Percentiles rank a stretch among this genome's conserved stretches.
phyloP scores from a whole-genome alignment of 2,888 invertebrate species.

The Calameuta filiformis region DNA sequence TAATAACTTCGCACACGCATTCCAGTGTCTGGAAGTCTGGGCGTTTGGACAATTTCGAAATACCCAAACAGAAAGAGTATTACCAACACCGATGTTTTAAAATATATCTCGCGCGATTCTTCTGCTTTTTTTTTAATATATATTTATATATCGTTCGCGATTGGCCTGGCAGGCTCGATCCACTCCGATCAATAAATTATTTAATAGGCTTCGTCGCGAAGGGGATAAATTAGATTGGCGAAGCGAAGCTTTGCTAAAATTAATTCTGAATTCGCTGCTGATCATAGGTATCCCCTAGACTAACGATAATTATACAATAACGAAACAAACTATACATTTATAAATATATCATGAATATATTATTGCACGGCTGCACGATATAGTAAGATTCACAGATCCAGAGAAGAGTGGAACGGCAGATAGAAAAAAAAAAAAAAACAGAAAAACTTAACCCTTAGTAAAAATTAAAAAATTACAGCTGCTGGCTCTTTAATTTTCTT shows the following conservation, averaged over 20 bases:
- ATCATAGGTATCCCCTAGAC: neutral
- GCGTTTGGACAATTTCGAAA: constrained; percentile 32
- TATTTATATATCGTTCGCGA: too few species aligned
- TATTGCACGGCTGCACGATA: neutral
- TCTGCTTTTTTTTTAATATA: neutral
- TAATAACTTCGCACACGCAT: constrained; percentile 25
- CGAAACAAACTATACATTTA: constrained; percentile 29
- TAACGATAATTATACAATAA: constrained; percentile 21
- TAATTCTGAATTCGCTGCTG: neutral
- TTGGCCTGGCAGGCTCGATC: neutral
- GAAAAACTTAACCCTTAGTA: neutral
- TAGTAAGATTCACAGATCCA: neutral
- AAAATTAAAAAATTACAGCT: neutral
- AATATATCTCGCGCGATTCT: constrained; percentile 13
- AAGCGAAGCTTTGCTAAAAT: neutral
- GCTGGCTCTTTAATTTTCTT: neutral
- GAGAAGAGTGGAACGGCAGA: neutral
- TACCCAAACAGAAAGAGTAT: constrained; percentile 31
- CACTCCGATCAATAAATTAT: neutral
- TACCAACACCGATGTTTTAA: constrained; percentile 30
- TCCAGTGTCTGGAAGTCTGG: neutral
- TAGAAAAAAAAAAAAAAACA: neutral
- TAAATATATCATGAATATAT: constrained; percentile 34
- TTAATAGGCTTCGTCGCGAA: neutral
- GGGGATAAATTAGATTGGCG: neutral